Percentiles rank a stretch among this genome's conserved stretches.
phyloP scores from a whole-genome alignment of 2,797 vertebrate species.

The Leucoraja ocellata region DNA sequence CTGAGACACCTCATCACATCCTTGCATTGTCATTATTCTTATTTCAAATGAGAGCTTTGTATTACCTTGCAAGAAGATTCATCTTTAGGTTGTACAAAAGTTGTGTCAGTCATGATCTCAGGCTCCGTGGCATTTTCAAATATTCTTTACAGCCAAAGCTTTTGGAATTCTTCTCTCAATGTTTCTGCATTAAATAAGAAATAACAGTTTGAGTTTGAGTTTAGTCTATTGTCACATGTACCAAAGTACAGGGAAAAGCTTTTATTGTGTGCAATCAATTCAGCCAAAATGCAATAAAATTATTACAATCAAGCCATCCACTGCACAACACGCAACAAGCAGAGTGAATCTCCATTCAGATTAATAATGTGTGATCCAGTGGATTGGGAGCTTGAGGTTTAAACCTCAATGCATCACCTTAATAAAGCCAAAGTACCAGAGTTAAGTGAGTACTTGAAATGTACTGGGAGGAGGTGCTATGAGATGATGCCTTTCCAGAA shows the following conservation, averaged over 20 bases:
- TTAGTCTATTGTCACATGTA: no score
- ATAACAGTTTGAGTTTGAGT: no score
- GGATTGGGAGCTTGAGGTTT: not conserved
- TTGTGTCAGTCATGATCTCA: not conserved
- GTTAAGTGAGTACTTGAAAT: not conserved
- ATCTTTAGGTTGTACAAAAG: not conserved
- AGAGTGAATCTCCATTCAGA: not conserved
- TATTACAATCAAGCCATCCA: no score
- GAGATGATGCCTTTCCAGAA: not conserved
- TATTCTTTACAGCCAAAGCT: not conserved
- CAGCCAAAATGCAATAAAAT: no score
- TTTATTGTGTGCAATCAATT: no score
- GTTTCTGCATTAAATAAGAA: not conserved
- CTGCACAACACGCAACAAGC: not conserved
- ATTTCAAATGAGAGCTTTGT: not conserved
- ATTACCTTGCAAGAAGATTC: not conserved
- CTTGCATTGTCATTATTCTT: not conserved
- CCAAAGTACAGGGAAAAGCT: no score
- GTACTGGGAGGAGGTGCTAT: no score
- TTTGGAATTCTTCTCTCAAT: not conserved
- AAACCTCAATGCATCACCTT: not conserved
- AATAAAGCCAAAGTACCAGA: not conserved
- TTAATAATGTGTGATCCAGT: not conserved
- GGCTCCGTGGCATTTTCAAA: not conserved
- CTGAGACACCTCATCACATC: not conserved